Evolutionary conservation across 2,888 invertebrate species (phyloP), one percentile per base, ranked within the genome.

Genomic region (Sycophila texana): DNA sequence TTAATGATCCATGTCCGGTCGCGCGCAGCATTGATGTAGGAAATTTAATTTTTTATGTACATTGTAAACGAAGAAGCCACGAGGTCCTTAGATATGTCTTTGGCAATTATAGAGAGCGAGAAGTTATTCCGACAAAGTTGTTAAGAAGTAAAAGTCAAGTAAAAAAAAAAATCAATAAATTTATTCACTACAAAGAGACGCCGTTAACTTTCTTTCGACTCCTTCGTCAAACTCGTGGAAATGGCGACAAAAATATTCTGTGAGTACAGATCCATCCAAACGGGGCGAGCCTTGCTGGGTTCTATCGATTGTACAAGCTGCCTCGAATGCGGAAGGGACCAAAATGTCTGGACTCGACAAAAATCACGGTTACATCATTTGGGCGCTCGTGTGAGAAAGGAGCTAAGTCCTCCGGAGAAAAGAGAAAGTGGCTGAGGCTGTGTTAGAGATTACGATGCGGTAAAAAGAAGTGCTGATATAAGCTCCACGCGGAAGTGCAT

Each of bases 1-100:
- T n/a, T n/a, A n/a, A 26, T 71, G 67, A 76, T 80, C 49, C 13
- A 65, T 74, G 70, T 77, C 70, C 65, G 70, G 20, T 74, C 57
- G 53, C 47, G 63, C 49, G 51, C 66, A 65, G 66, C 55, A 60
- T 77, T 74, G 47, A 74, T 5, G 68, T 77, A 74, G 74, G 22
- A 74, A 77, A 77, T 77, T 80, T 74, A 74, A 77, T 77, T 80
- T 80, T 77, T 63, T 80, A 77, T 74, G 68, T 80, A 74, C 60
- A 70, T 77, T 77, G 74, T 70, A 73, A 70, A 70, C 51, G 39
- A 53, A 73, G 53, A 20, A 74, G 58, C 14, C 26, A 75, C 18
- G n/a, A 75, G 72, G 53, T 66, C 12, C 47, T 39, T 71, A 66
- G 53, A 71, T 55, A 57, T 61, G 51, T 76, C 67, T 65, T 76